Conservation (phyloP, 2,797 vertebrate species). For the Coccyzus lansbergi region DNA sequence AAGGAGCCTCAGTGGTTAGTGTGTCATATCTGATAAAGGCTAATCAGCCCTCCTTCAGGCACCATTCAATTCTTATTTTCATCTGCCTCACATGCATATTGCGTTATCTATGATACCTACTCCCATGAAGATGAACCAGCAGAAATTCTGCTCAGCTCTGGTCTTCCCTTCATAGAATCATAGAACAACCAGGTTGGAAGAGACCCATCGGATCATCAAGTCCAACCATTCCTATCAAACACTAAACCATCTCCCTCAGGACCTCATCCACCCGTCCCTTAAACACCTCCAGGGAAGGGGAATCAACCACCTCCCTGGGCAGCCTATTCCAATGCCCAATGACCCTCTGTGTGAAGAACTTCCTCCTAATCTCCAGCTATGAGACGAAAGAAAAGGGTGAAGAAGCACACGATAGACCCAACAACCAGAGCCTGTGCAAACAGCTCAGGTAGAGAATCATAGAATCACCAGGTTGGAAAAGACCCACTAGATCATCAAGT, state of each 20-base stretch:
- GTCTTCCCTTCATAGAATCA: not conserved
- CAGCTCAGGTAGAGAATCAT: not conserved
- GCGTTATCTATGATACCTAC: accelerated
- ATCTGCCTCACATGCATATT: not conserved
- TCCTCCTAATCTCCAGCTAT: too few relatives aligned
- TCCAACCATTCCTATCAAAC: too few relatives aligned
- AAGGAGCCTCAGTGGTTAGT: not conserved
- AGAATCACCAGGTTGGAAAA: too few relatives aligned
- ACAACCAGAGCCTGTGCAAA: accelerated
- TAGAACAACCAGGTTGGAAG: too few relatives aligned
- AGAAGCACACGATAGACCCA: accelerated
- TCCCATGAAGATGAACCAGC: not conserved
- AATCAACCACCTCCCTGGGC: too few relatives aligned
- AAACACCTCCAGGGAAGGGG: too few relatives aligned
- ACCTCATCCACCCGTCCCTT: too few relatives aligned
- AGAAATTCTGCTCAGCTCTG: not conserved
- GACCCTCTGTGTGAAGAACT: too few relatives aligned
- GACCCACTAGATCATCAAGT: too few relatives aligned
- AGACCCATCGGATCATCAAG: too few relatives aligned
- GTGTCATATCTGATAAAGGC: constrained; percentile 56
- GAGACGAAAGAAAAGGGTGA: not conserved
- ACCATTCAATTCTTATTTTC: constrained; percentile 28
- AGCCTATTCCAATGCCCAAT: too few relatives aligned
- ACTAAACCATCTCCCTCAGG: too few relatives aligned
- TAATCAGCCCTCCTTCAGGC: constrained; percentile 57